A percentile compares a stretch with the other conserved stretches of the same genome.
These are phyloP conservation scores for Panonychus citri DNA, from an alignment of 1,140 invertebrate genomes.

Conservation along the genomic window DNA sequence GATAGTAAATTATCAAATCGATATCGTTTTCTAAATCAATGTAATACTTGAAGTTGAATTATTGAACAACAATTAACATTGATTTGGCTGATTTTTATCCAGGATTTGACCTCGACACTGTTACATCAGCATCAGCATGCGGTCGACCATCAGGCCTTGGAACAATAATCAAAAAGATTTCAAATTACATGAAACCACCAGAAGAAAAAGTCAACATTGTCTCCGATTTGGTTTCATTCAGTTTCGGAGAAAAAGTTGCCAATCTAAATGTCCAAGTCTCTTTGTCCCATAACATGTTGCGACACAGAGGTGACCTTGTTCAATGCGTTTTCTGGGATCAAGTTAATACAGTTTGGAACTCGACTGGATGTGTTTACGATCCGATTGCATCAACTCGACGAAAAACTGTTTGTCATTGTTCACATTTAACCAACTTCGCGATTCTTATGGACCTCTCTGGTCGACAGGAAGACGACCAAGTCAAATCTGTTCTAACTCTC, in stretches of 20 bases:
- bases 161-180: background rate
- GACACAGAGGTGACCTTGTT: background rate
- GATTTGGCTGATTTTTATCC: background rate
- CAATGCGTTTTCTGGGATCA: constrained; percentile 6
- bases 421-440: constrained; percentile 29
- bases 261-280: constrained; percentile 14
- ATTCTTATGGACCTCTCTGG: constrained; percentile 39
- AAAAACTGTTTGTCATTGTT: constrained; percentile 22
- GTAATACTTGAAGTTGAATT: no score
- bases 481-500: constrained; percentile 9
- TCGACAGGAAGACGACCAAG: constrained; percentile 1
- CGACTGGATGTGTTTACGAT: constrained; percentile 3
- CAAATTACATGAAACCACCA: background rate
- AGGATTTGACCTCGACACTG: background rate
- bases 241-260: background rate
- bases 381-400: background rate
- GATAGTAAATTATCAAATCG: no score
- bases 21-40: no score
- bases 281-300: constrained; percentile 19
- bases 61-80: background rate
- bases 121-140: background rate
- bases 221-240: background rate
- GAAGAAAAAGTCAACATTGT: background rate
- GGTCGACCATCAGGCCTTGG: background rate
- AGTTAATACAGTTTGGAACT: background rate